Conservation (phyloP, 2,113 vertebrate genomes). For the Nycticebus coucang region DNA sequence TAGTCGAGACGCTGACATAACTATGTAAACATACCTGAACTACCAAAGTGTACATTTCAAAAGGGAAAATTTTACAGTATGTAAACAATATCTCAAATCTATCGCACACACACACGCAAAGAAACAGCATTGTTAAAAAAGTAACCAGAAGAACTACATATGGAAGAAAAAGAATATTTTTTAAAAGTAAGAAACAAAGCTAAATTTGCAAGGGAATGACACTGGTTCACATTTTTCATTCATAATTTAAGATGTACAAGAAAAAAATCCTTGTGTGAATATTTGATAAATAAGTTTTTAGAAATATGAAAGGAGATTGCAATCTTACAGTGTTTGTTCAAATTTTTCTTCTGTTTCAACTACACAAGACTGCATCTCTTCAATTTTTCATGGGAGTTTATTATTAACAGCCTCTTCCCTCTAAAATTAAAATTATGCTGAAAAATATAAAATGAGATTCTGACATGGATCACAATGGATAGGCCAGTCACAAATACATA, state of each 20-base stretch:
- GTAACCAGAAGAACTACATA: neutral
- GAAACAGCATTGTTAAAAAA: neutral
- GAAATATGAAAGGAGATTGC: slow-evolving; percentile 78
- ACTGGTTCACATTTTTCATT: slow-evolving; percentile 77
- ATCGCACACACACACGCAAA: too few species aligned
- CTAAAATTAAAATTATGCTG: slow-evolving; percentile 83
- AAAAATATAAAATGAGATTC: slow-evolving; percentile 83
- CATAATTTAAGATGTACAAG: slow-evolving; percentile 74
- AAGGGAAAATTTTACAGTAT: neutral
- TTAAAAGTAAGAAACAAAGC: slow-evolving; percentile 36
- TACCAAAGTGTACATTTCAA: neutral
- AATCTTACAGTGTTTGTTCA: slow-evolving; percentile 80
- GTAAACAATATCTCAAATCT: neutral
- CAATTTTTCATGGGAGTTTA: slow-evolving; percentile 85
- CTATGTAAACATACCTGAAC: neutral
- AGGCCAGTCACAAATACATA: slow-evolving; percentile 79
- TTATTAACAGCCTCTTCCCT: slow-evolving; percentile 85
- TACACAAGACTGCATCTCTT: slow-evolving; percentile 82
- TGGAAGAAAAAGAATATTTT: slow-evolving; percentile 8
- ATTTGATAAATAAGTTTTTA: slow-evolving; percentile 80
- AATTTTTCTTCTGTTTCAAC: slow-evolving; percentile 86
- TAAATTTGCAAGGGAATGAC: slow-evolving; percentile 45
- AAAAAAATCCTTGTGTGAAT: slow-evolving; percentile 79
- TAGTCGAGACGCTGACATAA: neutral
- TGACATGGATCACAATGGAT: slow-evolving; percentile 80